Percentiles rank a stretch among this genome's conserved stretches.
These are phyloP conservation scores for Tigriopus japonicus DNA, from an alignment of 1,140 invertebrate genomes.

Conservation along the genomic window DNA sequence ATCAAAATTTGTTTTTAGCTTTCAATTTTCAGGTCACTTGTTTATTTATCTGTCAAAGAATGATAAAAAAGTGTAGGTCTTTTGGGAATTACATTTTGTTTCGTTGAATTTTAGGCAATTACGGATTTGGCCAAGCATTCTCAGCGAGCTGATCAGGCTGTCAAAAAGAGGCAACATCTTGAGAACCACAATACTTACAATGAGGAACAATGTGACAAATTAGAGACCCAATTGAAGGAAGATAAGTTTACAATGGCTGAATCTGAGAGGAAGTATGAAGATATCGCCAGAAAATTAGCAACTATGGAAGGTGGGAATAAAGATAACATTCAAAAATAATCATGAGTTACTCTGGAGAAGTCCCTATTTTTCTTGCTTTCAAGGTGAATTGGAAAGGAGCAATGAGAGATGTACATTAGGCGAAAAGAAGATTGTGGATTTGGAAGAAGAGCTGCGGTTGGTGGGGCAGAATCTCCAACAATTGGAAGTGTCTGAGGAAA, in stretches of 20 bases:
- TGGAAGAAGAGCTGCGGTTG: conserved; percentile 5
- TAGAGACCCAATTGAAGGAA: conserved; percentile 8
- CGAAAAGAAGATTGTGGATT: conserved; percentile 9
- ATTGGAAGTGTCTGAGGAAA: conserved; percentile 5
- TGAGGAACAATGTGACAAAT: conserved; percentile 2
- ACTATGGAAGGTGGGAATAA: not conserved
- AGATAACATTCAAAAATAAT: too few species aligned
- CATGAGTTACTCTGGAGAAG: too few species aligned
- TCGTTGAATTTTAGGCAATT: not conserved
- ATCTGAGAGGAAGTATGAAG: conserved; percentile 9
- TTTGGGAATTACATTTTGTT: too few species aligned
- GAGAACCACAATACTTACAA: conserved; percentile 4
- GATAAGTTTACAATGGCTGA: conserved; percentile 8
- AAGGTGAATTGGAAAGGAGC: conserved; percentile 2
- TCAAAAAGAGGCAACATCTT: not conserved
- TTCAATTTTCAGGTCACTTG: too few species aligned
- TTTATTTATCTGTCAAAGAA: too few species aligned
- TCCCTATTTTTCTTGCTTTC: too few species aligned
- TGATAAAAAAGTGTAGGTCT: too few species aligned
- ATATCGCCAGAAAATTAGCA: conserved; percentile 7
- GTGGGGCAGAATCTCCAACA: conserved; percentile 7
- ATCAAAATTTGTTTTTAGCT: too few species aligned
- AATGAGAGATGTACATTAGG: not conserved
- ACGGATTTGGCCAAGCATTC: not conserved
- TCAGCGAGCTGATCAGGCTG: not conserved